Conservation (phyloP, 2,113 vertebrate genomes). For the Lagopus muta region DNA sequence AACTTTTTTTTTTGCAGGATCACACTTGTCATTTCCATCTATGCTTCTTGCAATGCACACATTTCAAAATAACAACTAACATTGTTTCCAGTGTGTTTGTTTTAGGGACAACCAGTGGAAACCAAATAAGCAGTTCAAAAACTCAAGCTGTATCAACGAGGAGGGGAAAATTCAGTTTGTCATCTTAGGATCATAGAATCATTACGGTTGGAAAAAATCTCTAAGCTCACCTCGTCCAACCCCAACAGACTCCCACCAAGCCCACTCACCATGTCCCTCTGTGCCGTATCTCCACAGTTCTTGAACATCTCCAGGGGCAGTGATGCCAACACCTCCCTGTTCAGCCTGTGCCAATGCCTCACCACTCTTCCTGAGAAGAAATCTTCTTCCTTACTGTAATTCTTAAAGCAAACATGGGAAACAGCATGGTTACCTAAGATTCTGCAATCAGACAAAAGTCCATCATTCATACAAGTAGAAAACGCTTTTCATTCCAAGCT, state of each 20-base stretch:
- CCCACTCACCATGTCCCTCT: no score
- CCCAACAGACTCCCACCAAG: no score
- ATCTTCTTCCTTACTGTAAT: not conserved
- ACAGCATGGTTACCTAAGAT: accelerated
- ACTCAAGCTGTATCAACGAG: not conserved
- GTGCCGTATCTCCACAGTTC: no score
- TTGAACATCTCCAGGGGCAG: no score
- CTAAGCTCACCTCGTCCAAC: no score
- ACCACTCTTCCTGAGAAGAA: no score
- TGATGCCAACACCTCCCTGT: no score
- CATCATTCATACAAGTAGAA: not conserved
- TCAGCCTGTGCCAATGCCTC: no score
- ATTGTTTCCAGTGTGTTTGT: not conserved
- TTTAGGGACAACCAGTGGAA: not conserved
- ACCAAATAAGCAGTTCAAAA: not conserved
- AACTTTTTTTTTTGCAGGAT: not conserved
- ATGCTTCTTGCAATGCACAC: not conserved
- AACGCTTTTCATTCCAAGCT: not conserved
- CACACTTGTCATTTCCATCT: not conserved
- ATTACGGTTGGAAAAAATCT: no score
- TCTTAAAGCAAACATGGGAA: not conserved
- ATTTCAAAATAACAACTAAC: not conserved
- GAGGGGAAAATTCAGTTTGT: accelerated
- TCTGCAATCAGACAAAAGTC: not conserved
- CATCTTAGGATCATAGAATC: no score